A percentile compares a stretch with the other conserved stretches of the same genome.
Conservation (phyloP, 2,113 vertebrate genomes). For the Oxyura jamaicensis region DNA sequence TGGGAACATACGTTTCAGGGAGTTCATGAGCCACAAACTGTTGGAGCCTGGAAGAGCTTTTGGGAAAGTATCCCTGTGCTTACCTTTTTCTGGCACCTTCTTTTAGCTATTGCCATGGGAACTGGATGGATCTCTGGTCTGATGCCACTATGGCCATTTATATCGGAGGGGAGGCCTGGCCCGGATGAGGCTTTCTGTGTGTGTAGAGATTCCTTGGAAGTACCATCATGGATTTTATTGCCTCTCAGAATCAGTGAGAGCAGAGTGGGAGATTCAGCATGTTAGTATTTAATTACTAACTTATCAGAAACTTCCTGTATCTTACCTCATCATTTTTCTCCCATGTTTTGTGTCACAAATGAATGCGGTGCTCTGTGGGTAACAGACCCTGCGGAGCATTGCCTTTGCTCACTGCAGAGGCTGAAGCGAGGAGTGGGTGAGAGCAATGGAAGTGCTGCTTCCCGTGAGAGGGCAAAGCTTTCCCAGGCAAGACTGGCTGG, state of each 20-base stretch:
- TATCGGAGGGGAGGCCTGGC: background rate
- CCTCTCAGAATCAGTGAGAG: background rate
- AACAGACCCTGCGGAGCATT: background rate
- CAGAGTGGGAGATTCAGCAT: background rate
- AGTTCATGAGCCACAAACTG: background rate
- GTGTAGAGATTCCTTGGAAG: background rate
- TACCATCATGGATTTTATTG: background rate
- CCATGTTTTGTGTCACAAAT: background rate
- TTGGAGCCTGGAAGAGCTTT: background rate
- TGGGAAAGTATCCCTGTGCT: background rate
- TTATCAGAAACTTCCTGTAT: background rate
- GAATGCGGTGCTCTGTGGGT: background rate
- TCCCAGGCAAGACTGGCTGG: background rate
- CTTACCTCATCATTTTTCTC: background rate
- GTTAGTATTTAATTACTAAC: background rate
- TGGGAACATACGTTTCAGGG: rapidly evolving
- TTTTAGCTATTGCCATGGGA: background rate
- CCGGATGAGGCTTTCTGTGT: background rate
- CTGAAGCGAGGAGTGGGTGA: background rate
- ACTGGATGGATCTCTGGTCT: background rate
- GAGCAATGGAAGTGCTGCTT: background rate
- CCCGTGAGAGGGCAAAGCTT: background rate
- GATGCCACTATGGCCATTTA: background rate
- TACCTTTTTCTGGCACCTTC: background rate
- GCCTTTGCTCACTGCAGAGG: background rate